phyloP scores from a whole-genome alignment of 2,113 vertebrate species.

The Lates calcarifer region DNA sequence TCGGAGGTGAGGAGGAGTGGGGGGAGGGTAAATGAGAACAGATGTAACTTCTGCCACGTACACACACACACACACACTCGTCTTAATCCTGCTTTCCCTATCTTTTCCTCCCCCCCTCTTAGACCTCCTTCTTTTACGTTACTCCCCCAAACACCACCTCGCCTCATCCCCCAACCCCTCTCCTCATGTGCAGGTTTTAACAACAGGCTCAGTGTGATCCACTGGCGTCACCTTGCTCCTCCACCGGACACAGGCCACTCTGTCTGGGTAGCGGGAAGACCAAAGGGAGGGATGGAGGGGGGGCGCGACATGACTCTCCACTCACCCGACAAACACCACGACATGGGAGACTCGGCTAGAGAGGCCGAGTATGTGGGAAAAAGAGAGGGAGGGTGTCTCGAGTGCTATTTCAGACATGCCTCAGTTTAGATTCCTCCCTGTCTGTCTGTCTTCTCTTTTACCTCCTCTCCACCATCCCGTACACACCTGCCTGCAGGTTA shows the following conservation, averaged over 20 bases:
- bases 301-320: conserved; percentile 2
- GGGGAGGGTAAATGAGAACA: conserved; percentile 82
- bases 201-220: conserved; percentile 83
- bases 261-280: conserved; percentile 64
- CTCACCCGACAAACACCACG: neutral
- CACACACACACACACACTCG: conserved; percentile 21
- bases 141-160: neutral
- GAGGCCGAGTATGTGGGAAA: conserved; percentile 14
- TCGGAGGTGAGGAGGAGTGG: conserved; percentile 15
- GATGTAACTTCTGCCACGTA: conserved; percentile 81
- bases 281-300: neutral
- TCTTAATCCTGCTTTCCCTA: conserved; percentile 24
- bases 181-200: conserved; percentile 67
- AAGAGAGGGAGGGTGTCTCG: neutral
- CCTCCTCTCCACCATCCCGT: neutral
- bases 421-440: neutral
- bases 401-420: conserved; percentile 2
- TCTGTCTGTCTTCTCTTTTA: neutral
- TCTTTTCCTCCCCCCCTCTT: conserved; percentile 29
- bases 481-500: conserved; percentile 34
- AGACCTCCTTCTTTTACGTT: neutral
- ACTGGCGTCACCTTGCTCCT: conserved; percentile 81
- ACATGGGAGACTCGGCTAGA: conserved; percentile 38
- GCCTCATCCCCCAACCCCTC: neutral
- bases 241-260: conserved; percentile 79